Evolutionary conservation across 2,888 invertebrate genomes (phyloP).

Genomic region (Drosophila atroscutellata): DNA sequence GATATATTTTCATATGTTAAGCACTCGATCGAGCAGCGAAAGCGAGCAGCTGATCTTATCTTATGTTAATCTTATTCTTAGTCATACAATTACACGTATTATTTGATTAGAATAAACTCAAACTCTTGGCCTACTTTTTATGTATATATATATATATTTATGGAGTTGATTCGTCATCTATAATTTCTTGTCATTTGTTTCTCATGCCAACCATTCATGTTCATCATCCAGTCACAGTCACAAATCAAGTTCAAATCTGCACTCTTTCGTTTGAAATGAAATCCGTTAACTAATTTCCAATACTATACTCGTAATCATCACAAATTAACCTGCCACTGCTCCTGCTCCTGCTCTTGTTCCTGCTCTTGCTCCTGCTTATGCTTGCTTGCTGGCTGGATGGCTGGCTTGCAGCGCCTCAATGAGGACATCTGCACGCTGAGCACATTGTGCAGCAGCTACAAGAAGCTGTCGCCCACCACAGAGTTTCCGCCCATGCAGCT

Average conservation of each 20-base stretch:
- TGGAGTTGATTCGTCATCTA: slow-evolving; percentile 28
- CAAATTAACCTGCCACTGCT: slow-evolving; percentile 7
- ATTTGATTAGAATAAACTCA: slow-evolving; percentile 63
- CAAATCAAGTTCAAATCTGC: slow-evolving; percentile 74
- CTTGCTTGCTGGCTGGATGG: slow-evolving; percentile 6
- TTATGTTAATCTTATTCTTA: slow-evolving; percentile 66
- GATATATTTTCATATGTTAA: slow-evolving; percentile 72
- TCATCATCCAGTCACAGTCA: slow-evolving; percentile 52
- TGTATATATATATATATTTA: slow-evolving; percentile 2
- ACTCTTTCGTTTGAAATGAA: slow-evolving; percentile 79
- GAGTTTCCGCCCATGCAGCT: slow-evolving; percentile 79
- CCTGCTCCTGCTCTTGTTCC: slow-evolving; percentile 1
- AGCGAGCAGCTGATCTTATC: slow-evolving; percentile 50
- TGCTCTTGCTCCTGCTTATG: slow-evolving; percentile 12
- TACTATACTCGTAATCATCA: slow-evolving; percentile 31
- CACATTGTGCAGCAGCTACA: slow-evolving; percentile 85
- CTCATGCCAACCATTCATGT: slow-evolving; percentile 50
- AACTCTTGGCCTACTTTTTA: slow-evolving; percentile 56
- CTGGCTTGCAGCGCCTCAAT: slow-evolving; percentile 85
- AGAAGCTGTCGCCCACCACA: slow-evolving; percentile 80
- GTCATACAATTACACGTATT: slow-evolving; percentile 51
- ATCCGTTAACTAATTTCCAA: slow-evolving; percentile 55
- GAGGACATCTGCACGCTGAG: slow-evolving; percentile 87
- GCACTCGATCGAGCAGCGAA: slow-evolving; percentile 28
- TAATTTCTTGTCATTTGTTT: slow-evolving; percentile 51